Percentiles rank a stretch among this genome's conserved stretches.
Conservation (phyloP, 2,113 vertebrate species). For the Labrus mixtus region DNA sequence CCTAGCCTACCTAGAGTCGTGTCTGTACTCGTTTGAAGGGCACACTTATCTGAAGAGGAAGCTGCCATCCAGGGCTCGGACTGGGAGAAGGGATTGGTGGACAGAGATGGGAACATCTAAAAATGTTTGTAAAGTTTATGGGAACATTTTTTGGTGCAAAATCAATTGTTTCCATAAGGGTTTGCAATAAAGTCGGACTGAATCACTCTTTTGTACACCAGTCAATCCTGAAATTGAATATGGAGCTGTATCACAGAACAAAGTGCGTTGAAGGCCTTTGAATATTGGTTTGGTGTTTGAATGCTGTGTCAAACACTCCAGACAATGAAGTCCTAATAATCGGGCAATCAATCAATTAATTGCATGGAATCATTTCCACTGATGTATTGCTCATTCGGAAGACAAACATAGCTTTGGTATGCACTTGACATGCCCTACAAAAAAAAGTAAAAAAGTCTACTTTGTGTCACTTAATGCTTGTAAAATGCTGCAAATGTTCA, state of each 20-base stretch:
- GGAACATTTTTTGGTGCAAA: not conserved
- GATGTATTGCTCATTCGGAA: not conserved
- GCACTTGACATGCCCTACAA: not conserved
- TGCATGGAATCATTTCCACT: not conserved
- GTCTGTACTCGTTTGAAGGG: slow-evolving; percentile 45
- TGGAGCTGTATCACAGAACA: too few relatives aligned
- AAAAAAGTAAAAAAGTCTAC: too few relatives aligned
- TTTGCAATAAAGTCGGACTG: too few relatives aligned
- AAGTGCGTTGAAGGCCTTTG: too few relatives aligned
- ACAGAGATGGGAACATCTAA: not conserved
- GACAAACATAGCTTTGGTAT: not conserved
- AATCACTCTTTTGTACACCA: too few relatives aligned
- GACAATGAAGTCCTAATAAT: too few relatives aligned
- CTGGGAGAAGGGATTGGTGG: slow-evolving; percentile 8
- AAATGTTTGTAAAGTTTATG: slow-evolving; percentile 6
- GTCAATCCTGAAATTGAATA: too few relatives aligned
- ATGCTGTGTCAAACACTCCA: too few relatives aligned
- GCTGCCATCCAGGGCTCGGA: slow-evolving; percentile 30
- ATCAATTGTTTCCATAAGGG: not conserved
- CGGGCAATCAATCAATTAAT: not conserved
- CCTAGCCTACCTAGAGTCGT: slow-evolving; percentile 45
- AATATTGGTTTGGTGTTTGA: too few relatives aligned
- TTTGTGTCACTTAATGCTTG: too few relatives aligned
- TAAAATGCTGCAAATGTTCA: too few relatives aligned
- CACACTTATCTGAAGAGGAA: slow-evolving; percentile 32